Base-by-base conservation (phyloP, 35 echinoderm and acorn worm genomes). In the Ptychodera flava region DNA sequence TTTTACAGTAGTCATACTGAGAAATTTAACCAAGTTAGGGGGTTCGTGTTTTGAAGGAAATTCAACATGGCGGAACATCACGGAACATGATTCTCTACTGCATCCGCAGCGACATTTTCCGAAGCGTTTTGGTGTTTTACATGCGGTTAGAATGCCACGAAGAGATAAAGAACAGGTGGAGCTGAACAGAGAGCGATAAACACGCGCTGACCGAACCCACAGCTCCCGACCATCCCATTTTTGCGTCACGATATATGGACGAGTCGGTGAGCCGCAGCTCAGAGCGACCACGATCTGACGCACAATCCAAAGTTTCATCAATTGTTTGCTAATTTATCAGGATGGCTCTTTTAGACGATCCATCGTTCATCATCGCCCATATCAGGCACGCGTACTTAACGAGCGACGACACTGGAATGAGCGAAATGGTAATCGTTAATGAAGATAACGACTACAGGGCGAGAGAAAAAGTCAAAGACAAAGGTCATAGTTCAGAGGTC, bases 371-470 rank as follows among this genome's bases (percentile, higher is more conserved):
- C 77, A 94, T 99, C n/a, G 90, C 96, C 0, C 96, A 99, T 78
- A 78, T 99, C 15, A 81, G 93, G 29, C 96, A 99, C 81, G 87
- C 96, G 6, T 99, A 94, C 91, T 94, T 99, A 90, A 99, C 96
- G 1, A 99, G 96, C 78, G 96, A 99, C 82, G 96, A 99, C 86
- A 99, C 92, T 0, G 96, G 96, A 15, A 99, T 99, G 93, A 94
- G 96, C 37, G 96, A 99, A 92, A 99, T 99, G 90, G 96, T 93
- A 29, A 94, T 99, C 38, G 94, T 99, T 92, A 99, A 99, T 84
- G 93, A 99, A 84, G 96, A 99, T 32, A 32, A 94, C 32, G 90
- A 99, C 78, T 94, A 93, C 90, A 90, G 88, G 30, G 82, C 88
- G 78, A 88, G 83, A 79, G 92, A 92, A 83, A 89, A 90, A 31